Percentiles rank a stretch among this genome's conserved stretches.
Conservation (phyloP, 2,113 vertebrate genomes). For the Rostratula benghalensis region DNA sequence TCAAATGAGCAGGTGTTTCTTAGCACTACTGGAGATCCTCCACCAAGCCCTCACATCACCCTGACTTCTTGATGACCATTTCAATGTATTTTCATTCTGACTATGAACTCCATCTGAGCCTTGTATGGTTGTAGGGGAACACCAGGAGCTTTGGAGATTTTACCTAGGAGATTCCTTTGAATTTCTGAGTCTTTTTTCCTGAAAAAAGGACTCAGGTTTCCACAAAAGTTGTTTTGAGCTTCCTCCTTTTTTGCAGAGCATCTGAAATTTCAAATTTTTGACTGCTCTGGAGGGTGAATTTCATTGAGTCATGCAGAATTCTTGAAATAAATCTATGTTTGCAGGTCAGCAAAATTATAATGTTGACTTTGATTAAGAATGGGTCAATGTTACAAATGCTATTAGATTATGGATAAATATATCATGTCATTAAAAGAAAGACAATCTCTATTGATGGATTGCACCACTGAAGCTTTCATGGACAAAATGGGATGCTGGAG, state of each 20-base stretch:
- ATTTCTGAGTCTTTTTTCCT: neutral
- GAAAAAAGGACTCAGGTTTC: neutral
- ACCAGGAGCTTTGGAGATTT: neutral
- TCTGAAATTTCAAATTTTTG: neutral
- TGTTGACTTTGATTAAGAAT: neutral
- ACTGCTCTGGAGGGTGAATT: neutral
- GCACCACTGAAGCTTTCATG: neutral
- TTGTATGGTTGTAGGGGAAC: neutral
- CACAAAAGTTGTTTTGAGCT: neutral
- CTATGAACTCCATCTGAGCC: neutral
- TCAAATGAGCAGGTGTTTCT: neutral
- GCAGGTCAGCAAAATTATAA: neutral
- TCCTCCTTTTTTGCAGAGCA: neutral
- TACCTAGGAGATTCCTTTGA: neutral
- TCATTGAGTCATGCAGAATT: neutral
- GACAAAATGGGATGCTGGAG: neutral
- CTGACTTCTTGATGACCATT: neutral
- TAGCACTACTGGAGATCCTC: neutral
- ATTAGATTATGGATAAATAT: neutral
- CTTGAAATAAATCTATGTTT: neutral
- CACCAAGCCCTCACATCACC: neutral
- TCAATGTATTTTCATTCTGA: neutral
- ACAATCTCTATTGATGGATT: neutral
- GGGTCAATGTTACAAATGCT: neutral
- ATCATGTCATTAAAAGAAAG: conserved; percentile 4